These are phyloP conservation scores for Crenichthys baileyi DNA, from an alignment of 2,797 vertebrate genomes.

Conservation along the genomic window DNA sequence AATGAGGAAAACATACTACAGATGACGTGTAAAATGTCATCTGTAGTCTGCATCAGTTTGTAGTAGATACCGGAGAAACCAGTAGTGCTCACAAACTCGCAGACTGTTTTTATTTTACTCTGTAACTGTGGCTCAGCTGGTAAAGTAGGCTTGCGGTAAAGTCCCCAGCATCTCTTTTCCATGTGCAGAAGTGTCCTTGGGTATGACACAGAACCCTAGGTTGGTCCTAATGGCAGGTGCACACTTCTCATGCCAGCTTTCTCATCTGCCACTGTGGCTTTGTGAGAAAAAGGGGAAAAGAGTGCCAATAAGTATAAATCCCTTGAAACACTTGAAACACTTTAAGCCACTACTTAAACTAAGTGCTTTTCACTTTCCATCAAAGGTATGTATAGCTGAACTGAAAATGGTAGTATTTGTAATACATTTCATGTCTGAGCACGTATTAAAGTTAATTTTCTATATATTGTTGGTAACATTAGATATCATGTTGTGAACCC, in stretches of 20 bases:
- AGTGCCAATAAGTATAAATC: conserved; percentile 10
- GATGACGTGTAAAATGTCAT: not conserved
- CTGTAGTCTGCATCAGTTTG: not conserved
- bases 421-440: not conserved
- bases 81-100: not conserved
- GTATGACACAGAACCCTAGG: not conserved
- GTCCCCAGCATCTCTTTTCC: not conserved
- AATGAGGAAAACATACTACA: not conserved
- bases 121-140: conserved; percentile 5
- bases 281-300: not conserved
- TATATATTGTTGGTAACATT: not conserved
- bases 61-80: not conserved
- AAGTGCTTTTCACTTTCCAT: not conserved
- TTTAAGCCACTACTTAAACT: not conserved
- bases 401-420: not conserved
- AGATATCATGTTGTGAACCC: not conserved
- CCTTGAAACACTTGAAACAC: conserved; percentile 7
- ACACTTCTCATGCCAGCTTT: conserved; percentile 1
- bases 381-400: not conserved
- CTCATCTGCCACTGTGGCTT: not conserved
- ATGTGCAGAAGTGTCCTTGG: conserved; percentile 8
- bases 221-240: not conserved
- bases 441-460: not conserved
- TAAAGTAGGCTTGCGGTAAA: not conserved
- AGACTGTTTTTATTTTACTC: not conserved